Conservation (phyloP, 2,113 vertebrate genomes). For the Oreotrochilus melanogaster region DNA sequence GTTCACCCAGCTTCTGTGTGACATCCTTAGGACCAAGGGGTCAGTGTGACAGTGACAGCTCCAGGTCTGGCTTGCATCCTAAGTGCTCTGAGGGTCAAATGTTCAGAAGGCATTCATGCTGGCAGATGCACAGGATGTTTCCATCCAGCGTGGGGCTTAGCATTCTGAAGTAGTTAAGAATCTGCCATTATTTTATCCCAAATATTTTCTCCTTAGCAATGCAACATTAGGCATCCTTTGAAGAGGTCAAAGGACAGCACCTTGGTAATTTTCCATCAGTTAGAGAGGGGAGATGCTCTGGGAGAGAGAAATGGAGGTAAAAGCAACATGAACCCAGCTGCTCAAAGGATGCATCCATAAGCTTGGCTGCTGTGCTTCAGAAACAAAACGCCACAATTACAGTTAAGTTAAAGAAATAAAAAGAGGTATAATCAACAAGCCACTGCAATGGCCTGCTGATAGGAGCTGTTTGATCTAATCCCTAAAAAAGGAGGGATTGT, state of each 20-base stretch:
- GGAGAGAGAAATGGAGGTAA: neutral
- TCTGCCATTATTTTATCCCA: neutral
- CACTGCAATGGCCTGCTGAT: neutral
- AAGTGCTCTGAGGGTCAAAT: neutral
- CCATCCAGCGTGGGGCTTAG: neutral
- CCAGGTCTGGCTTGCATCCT: neutral
- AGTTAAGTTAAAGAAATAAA: neutral
- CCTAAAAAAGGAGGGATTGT: neutral
- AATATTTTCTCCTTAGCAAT: neutral
- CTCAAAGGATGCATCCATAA: neutral
- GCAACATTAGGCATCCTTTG: neutral
- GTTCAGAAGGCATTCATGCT: neutral
- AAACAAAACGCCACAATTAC: conserved; percentile 9
- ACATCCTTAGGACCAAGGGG: neutral
- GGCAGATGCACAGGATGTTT: neutral
- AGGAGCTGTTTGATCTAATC: neutral
- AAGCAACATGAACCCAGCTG: conserved; percentile 3
- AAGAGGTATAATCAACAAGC: neutral
- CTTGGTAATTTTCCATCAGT: neutral
- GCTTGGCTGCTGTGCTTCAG: neutral
- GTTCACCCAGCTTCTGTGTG: neutral
- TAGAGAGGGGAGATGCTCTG: neutral
- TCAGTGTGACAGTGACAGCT: neutral
- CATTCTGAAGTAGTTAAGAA: neutral
- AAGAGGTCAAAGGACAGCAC: neutral